Conservation (phyloP, 1,140 invertebrate genomes). For the Lucilia sericata region DNA sequence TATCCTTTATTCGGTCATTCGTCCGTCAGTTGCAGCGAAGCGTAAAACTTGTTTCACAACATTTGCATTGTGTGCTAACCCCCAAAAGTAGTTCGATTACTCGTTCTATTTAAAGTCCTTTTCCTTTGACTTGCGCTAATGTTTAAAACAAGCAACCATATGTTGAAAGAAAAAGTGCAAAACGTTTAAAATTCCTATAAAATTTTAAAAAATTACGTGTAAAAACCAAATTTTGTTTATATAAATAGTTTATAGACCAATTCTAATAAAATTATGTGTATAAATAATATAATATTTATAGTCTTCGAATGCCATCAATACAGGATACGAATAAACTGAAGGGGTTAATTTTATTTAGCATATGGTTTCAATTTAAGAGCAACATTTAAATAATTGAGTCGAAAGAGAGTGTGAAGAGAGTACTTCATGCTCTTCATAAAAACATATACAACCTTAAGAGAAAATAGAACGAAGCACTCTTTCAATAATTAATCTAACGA, state of each 20-base stretch:
- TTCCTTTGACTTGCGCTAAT: background rate
- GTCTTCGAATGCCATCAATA: background rate
- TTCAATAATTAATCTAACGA: no score
- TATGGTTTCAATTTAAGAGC: background rate
- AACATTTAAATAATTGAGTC: no score
- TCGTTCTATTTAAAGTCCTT: background rate
- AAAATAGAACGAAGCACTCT: no score
- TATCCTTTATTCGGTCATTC: background rate
- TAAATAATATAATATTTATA: background rate
- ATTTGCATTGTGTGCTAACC: conserved; percentile 1
- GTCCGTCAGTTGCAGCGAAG: conserved; percentile 14
- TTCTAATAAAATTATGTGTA: background rate
- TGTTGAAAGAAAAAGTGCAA: background rate
- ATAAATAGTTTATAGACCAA: background rate
- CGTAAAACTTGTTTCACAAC: conserved; percentile 19
- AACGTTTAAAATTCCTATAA: conserved; percentile 1
- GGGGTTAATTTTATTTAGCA: background rate
- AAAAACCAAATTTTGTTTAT: background rate
- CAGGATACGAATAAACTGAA: background rate
- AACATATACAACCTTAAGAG: no score
- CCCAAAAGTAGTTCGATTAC: background rate
- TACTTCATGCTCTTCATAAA: background rate
- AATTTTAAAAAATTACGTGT: background rate
- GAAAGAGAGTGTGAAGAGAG: background rate
- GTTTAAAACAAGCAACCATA: background rate